phyloP scores from a whole-genome alignment of 2,888 invertebrate genomes.

The Nematopogon swammerdamellus region DNA sequence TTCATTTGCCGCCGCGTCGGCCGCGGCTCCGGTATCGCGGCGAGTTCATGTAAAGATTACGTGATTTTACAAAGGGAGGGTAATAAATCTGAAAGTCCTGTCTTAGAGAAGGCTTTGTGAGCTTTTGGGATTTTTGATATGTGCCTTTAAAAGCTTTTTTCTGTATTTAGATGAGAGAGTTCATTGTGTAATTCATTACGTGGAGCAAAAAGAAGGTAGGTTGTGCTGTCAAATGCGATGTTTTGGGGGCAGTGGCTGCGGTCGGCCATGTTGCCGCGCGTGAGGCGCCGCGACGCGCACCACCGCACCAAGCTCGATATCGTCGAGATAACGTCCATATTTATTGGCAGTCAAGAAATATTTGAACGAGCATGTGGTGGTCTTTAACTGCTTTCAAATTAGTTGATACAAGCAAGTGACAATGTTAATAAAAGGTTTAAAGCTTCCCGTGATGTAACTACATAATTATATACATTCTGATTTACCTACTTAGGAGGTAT shows the following conservation, averaged over 20 bases:
- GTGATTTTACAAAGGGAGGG: slow-evolving; percentile 54
- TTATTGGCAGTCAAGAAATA: slow-evolving; percentile 47
- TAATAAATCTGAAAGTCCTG: slow-evolving; percentile 51
- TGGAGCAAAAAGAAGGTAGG: slow-evolving; percentile 13
- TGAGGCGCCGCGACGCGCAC: slow-evolving; percentile 16
- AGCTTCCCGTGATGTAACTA: too few species aligned
- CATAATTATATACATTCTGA: too few species aligned
- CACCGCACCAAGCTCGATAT: slow-evolving; percentile 44
- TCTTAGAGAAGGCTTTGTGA: slow-evolving; percentile 57
- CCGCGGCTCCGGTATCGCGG: slow-evolving; percentile 52
- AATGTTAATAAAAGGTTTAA: slow-evolving; percentile 19
- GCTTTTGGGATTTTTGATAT: slow-evolving; percentile 47
- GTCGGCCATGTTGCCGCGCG: slow-evolving; percentile 37
- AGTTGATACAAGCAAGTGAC: slow-evolving; percentile 36
- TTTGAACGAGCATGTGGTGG: slow-evolving; percentile 36
- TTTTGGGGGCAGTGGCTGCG: not conserved
- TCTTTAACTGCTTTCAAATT: slow-evolving; percentile 43
- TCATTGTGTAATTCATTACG: slow-evolving; percentile 58
- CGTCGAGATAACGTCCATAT: slow-evolving; percentile 45
- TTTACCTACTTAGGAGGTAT: too few species aligned
- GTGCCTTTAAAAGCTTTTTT: slow-evolving; percentile 59
- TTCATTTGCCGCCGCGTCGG: slow-evolving; percentile 51
- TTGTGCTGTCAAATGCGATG: not conserved
- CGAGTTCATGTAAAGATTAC: slow-evolving; percentile 52
- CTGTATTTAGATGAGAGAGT: slow-evolving; percentile 58